Base-by-base conservation (phyloP, 2,797 vertebrate species). In the Liasis olivaceus region DNA sequence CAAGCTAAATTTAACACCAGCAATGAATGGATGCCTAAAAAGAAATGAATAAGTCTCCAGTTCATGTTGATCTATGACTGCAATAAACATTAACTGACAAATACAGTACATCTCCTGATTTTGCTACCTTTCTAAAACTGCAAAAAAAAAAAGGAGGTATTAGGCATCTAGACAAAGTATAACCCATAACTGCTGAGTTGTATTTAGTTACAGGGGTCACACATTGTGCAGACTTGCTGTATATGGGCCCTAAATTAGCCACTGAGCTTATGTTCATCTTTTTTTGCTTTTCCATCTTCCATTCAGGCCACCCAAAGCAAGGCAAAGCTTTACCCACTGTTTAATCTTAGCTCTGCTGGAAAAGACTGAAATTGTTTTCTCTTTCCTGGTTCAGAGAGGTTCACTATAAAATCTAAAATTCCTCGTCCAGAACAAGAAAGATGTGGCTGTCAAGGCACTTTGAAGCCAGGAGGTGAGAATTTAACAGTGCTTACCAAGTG, bases 401-500 rank as follows among this genome's bases (percentile, higher is more conserved):
- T 47, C 60, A 64, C 15, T 54, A 81, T 0, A 91, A 77, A 4
- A 91, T 93, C 94, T 92, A 28, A 86, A 94, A 31, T 92, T n/a
- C 9, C 60, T 95, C 47, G 64, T 17, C 93, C 89, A 12, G 47
- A 90, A 58, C n/a, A 91, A 86, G 28, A 93, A 92, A 3, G 0
- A 93, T 28, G 91, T 69, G 1, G 0, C 81, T 96, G 0, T 54
- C 90, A 54, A 91, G 89, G 56, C 8, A 90, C 58, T 56, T 93
- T 69, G 93, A 93, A 94, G 90, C 91, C n/a, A 87, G 93, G 64
- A 47, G 63, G 56, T 88, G 91, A 92, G 62, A 84, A 84, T 93
- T 95, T 94, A 93, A 92, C 62, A 15, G 28, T 94, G 93, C 91
- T 87, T 93, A 93, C 92, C 92, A 94, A 72, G 90, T 93, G 54